phyloP scores from a whole-genome alignment of 2,797 vertebrate genomes.

The Anolis apletophallus region DNA sequence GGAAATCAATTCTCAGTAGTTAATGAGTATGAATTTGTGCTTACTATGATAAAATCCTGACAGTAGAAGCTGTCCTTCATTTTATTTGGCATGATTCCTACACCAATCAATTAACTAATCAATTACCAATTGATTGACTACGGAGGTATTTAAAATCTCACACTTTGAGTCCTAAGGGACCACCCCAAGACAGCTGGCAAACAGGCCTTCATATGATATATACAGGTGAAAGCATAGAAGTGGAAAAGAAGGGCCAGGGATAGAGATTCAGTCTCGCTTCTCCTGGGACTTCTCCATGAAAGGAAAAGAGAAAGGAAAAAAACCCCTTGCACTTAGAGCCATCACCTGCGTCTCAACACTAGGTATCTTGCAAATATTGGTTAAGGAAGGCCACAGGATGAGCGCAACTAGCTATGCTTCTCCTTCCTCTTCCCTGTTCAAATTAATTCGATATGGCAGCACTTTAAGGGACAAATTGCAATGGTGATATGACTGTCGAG shows the following conservation, averaged over 20 bases:
- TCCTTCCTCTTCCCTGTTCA: too few relatives aligned
- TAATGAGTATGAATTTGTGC: slow-evolving; percentile 22
- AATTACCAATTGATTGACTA: neutral
- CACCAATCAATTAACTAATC: neutral
- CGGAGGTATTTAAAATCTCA: neutral
- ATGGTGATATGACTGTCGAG: too few relatives aligned
- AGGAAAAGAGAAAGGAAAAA: too few relatives aligned
- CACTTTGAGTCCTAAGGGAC: neutral
- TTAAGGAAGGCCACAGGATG: too few relatives aligned
- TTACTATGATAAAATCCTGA: slow-evolving; percentile 36
- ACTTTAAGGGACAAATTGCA: too few relatives aligned
- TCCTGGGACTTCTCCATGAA: too few relatives aligned
- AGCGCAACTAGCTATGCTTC: too few relatives aligned
- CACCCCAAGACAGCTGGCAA: neutral
- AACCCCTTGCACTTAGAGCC: too few relatives aligned
- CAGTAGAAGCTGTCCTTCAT: slow-evolving; percentile 26
- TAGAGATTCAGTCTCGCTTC: too few relatives aligned
- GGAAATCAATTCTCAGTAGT: slow-evolving; percentile 47
- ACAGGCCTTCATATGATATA: slow-evolving; percentile 27
- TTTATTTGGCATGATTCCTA: slow-evolving; percentile 12
- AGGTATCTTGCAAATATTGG: too few relatives aligned
- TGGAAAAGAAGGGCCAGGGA: neutral
- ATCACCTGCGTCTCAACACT: too few relatives aligned
- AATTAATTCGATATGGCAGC: too few relatives aligned
- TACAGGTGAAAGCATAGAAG: neutral